Conservation (phyloP, 2,888 invertebrate genomes). For the Seira musarum region DNA sequence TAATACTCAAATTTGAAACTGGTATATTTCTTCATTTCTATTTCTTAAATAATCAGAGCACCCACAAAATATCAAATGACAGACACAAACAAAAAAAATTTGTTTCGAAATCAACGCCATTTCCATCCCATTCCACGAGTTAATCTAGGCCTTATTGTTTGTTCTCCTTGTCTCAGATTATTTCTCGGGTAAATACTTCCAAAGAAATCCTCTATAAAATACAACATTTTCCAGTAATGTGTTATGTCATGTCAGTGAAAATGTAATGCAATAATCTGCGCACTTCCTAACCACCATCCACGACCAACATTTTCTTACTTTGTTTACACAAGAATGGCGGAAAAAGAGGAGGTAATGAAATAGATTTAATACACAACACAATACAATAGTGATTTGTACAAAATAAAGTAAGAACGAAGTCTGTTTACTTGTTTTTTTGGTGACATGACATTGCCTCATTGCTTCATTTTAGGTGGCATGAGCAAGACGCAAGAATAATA, state of each 20-base stretch:
- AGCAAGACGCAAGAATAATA: slow-evolving; percentile 52
- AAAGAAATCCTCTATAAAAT: too few species aligned
- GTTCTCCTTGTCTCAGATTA: neutral
- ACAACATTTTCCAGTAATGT: too few species aligned
- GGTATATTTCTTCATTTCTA: too few species aligned
- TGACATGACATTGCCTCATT: slow-evolving; percentile 20
- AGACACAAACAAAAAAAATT: too few species aligned
- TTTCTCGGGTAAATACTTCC: slow-evolving; percentile 11
- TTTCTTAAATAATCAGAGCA: too few species aligned
- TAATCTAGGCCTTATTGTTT: neutral
- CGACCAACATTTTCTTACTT: neutral
- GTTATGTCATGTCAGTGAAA: neutral
- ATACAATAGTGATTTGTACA: slow-evolving; percentile 53
- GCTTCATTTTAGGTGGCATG: slow-evolving; percentile 32
- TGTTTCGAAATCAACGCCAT: slow-evolving; percentile 9
- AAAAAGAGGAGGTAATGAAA: slow-evolving; percentile 38
- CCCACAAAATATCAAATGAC: too few species aligned
- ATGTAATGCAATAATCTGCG: slow-evolving; percentile 49
- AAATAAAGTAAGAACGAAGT: slow-evolving; percentile 17
- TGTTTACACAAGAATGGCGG: neutral
- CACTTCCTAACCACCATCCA: neutral
- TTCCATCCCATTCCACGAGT: neutral
- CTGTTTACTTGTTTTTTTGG: neutral
- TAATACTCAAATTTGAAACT: too few species aligned
- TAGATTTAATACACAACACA: too few species aligned